These are phyloP conservation scores for Chrysolina haemoptera DNA, from an alignment of 2,888 invertebrate genomes.

Conservation along the genomic window DNA sequence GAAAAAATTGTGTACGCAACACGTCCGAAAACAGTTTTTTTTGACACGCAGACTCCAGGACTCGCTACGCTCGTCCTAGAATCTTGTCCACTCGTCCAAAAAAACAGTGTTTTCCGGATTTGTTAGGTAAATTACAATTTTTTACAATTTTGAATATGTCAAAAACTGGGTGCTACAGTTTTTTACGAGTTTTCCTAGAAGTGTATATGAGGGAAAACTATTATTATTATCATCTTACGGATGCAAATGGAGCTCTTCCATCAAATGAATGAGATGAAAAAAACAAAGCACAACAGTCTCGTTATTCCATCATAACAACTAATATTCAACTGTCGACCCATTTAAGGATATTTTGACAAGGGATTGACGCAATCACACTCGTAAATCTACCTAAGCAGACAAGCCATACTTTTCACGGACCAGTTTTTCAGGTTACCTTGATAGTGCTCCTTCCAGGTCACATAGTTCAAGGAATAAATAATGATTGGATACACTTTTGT, in stretches of 20 bases:
- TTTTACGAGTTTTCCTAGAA: too few relatives aligned
- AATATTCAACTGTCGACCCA: slow-evolving; percentile 33
- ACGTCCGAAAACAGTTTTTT: too few relatives aligned
- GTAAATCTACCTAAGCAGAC: slow-evolving; percentile 32
- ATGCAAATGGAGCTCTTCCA: background rate
- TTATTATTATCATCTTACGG: too few relatives aligned
- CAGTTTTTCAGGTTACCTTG: slow-evolving; percentile 16
- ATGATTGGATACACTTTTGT: background rate
- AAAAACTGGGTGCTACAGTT: too few relatives aligned
- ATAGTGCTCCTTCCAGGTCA: slow-evolving; percentile 11
- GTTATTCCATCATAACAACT: slow-evolving; percentile 12
- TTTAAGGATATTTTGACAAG: slow-evolving; percentile 39
- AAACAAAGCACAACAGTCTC: slow-evolving; percentile 8
- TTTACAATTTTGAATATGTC: too few relatives aligned
- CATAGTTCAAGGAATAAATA: slow-evolving; percentile 9
- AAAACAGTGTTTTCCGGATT: too few relatives aligned
- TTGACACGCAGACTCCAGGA: too few relatives aligned
- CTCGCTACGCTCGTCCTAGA: too few relatives aligned
- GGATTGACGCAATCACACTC: slow-evolving; percentile 38
- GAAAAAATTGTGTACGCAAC: too few relatives aligned
- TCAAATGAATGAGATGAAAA: background rate
- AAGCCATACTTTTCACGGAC: slow-evolving; percentile 25
- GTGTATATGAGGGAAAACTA: too few relatives aligned
- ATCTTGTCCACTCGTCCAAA: too few relatives aligned
- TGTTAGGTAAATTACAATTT: too few relatives aligned